Percentiles rank a stretch among this genome's conserved stretches.
phyloP scores from a whole-genome alignment of 2,113 vertebrate species.

The Tricholaema leucomelas region DNA sequence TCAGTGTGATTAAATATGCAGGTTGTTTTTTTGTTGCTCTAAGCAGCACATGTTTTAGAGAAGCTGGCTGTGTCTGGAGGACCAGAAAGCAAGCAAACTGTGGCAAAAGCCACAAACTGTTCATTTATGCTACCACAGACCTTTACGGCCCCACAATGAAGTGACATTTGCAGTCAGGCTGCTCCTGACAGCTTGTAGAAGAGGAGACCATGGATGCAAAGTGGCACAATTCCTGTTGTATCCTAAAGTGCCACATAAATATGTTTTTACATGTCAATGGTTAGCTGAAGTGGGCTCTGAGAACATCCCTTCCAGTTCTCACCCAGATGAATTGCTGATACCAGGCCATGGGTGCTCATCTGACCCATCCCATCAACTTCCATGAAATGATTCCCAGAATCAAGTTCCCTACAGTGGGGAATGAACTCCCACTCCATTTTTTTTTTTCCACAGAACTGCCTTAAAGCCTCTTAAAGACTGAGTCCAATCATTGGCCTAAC shows the following conservation, averaged over 20 bases:
- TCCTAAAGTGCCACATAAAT: fast-evolving
- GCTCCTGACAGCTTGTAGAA: not conserved
- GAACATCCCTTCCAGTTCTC: conserved; percentile 6
- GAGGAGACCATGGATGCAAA: not conserved
- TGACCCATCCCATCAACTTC: not conserved
- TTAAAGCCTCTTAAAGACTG: no score
- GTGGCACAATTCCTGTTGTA: not conserved
- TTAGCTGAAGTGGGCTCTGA: conserved; percentile 4
- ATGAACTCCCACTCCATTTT: not conserved
- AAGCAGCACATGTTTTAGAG: not conserved
- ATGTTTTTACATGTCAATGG: not conserved
- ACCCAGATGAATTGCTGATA: not conserved
- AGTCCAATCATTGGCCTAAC: no score
- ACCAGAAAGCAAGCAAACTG: not conserved
- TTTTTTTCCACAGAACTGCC: not conserved
- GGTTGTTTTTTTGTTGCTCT: conserved; percentile 13
- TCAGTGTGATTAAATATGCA: conserved; percentile 7
- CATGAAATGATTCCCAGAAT: not conserved
- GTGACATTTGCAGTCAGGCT: not conserved
- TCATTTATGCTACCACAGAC: not conserved
- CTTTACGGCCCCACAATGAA: not conserved
- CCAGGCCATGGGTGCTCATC: not conserved
- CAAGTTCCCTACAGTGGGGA: not conserved
- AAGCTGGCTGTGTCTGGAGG: not conserved
- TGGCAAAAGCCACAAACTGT: not conserved